phyloP scores from a whole-genome alignment of 1,140 invertebrate species.

The Caenorhabditis tropicalis region DNA sequence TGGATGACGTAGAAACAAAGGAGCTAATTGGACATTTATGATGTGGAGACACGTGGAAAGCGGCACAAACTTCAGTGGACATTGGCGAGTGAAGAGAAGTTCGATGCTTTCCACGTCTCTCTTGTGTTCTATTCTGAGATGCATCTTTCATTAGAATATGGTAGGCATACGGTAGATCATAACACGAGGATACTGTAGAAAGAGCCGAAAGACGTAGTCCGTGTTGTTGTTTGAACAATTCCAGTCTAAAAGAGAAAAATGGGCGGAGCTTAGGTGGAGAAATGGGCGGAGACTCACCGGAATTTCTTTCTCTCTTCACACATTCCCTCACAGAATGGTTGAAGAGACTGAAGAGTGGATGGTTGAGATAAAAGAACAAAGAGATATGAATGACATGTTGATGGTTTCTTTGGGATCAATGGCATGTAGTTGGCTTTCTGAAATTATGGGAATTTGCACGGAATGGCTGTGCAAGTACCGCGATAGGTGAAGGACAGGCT shows the following conservation, averaged over 20 bases:
- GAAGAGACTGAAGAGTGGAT: not conserved
- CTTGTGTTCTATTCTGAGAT: not conserved
- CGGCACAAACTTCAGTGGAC: slow-evolving; percentile 25
- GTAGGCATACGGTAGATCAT: slow-evolving; percentile 51
- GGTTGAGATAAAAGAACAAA: slow-evolving; percentile 38
- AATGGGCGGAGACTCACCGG: not conserved
- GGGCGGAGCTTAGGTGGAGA: not conserved
- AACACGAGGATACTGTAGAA: slow-evolving; percentile 2
- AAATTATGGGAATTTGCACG: slow-evolving; percentile 11
- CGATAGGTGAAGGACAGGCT: no score
- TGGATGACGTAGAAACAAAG: not conserved
- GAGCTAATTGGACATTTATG: slow-evolving; percentile 1
- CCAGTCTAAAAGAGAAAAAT: slow-evolving; percentile 25
- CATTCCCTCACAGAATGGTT: slow-evolving; percentile 31
- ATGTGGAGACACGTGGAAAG: slow-evolving; percentile 34
- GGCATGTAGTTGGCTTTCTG: slow-evolving; percentile 46
- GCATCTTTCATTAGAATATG: slow-evolving; percentile 32
- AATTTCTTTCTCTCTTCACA: slow-evolving; percentile 41
- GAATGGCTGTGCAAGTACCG: no score
- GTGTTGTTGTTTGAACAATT: slow-evolving; percentile 50
- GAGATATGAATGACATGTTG: slow-evolving; percentile 37
- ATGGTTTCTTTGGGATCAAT: slow-evolving; percentile 29
- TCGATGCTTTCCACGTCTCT: not conserved
- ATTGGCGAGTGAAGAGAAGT: slow-evolving; percentile 1
- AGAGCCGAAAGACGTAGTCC: slow-evolving; percentile 33